A percentile compares a stretch with the other conserved stretches of the same genome.
phyloP scores from a whole-genome alignment of 2,888 invertebrate species.

The Ochlodes sylvanus region DNA sequence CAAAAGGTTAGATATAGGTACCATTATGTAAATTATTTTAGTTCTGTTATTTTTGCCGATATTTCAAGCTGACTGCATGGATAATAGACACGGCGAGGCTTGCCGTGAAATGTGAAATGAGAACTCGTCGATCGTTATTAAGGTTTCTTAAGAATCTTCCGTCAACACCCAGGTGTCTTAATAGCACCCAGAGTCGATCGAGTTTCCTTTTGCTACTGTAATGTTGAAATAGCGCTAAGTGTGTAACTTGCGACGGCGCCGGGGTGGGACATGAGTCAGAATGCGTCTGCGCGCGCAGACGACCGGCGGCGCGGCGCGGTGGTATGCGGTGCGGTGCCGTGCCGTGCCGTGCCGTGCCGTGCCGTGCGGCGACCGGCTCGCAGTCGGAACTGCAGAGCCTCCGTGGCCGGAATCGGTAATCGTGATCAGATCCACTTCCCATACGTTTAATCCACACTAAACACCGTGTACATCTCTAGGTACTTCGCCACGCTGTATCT shows the following conservation, averaged over 20 bases:
- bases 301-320: conserved; percentile 29
- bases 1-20: too few species aligned
- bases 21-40: too few species aligned
- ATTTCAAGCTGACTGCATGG: too few species aligned
- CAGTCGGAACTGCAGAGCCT: conserved; percentile 29
- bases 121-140: too few species aligned
- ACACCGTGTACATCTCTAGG: not conserved
- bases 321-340: not conserved
- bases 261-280: conserved; percentile 46
- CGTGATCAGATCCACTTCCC: conserved; percentile 29
- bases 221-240: conserved; percentile 15
- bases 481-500: too few species aligned
- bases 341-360: not conserved
- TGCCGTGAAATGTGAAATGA: too few species aligned
- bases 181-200: not conserved
- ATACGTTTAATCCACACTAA: conserved; percentile 7
- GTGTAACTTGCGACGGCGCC: conserved; percentile 21
- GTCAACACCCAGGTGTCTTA: too few species aligned
- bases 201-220: not conserved
- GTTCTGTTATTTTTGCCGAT: too few species aligned
- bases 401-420: conserved; percentile 39
- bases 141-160: too few species aligned
- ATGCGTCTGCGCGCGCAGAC: conserved; percentile 51
- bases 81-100: too few species aligned
- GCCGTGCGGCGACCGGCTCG: not conserved